Evolutionary conservation across 2,888 invertebrate species (phyloP).

Genomic region (Malacosoma neustria): DNA sequence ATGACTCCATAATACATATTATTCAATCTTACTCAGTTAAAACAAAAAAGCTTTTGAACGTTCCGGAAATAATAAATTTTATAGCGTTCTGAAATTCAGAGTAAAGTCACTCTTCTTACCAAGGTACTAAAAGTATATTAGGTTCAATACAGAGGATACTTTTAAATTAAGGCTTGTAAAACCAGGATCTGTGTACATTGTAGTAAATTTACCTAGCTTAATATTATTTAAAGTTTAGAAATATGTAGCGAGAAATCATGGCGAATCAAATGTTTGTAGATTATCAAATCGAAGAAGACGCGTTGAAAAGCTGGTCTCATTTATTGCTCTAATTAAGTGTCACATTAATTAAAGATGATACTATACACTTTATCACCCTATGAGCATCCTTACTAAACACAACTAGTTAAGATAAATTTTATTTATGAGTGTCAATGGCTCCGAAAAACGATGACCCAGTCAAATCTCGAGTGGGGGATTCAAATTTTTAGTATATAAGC

Average conservation of each 20-base stretch:
- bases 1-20: too few species aligned
- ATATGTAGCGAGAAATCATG: constrained; percentile 2
- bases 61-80: too few species aligned
- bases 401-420: constrained; percentile 42
- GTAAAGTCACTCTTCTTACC: too few species aligned
- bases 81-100: too few species aligned
- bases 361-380: constrained; percentile 24
- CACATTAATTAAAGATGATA: constrained; percentile 22
- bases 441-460: constrained; percentile 43
- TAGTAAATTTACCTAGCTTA: too few species aligned
- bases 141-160: too few species aligned
- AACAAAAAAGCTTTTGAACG: too few species aligned
- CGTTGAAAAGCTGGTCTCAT: constrained; percentile 5
- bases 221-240: too few species aligned
- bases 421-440: constrained; percentile 56
- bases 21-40: too few species aligned
- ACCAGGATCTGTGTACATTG: too few species aligned
- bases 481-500: constrained; percentile 53
- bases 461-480: constrained; percentile 40
- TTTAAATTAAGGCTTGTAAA: too few species aligned
- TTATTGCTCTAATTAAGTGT: constrained; percentile 24
- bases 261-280: not conserved
- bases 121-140: too few species aligned
- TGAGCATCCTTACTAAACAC: constrained; percentile 47
- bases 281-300: not conserved